phyloP scores from a whole-genome alignment of 2,888 invertebrate genomes.

The Epinotia ramella region DNA sequence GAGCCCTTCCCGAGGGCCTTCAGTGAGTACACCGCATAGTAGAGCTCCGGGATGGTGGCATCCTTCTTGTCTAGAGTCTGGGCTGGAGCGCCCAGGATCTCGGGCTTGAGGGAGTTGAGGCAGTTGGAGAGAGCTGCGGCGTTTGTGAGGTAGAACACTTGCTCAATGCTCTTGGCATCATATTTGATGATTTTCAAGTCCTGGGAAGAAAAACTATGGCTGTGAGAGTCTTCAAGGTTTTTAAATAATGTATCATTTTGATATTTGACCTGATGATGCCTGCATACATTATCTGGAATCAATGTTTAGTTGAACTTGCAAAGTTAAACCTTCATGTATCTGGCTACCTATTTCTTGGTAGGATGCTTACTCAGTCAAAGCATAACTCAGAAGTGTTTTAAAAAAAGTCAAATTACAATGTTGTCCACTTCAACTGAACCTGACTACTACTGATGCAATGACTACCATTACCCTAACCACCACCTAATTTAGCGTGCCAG shows the following conservation, averaged over 20 bases:
- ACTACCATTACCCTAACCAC: too few species aligned
- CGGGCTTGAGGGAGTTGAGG: slow-evolving; percentile 78
- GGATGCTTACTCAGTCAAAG: too few species aligned
- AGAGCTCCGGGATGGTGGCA: slow-evolving; percentile 88
- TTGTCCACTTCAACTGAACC: too few species aligned
- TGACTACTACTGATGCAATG: too few species aligned
- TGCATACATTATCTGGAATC: background rate
- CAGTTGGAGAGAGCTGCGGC: slow-evolving; percentile 86
- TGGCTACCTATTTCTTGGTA: too few species aligned
- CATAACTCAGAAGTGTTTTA: too few species aligned
- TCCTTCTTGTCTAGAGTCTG: slow-evolving; percentile 88
- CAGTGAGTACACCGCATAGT: slow-evolving; percentile 89
- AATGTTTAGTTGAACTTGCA: too few species aligned
- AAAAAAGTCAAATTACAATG: too few species aligned
- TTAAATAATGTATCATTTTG: background rate
- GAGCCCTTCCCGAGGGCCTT: slow-evolving; percentile 88
- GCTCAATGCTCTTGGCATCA: slow-evolving; percentile 78
- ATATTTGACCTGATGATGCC: too few species aligned
- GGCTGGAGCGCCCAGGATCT: slow-evolving; percentile 79
- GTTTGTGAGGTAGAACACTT: slow-evolving; percentile 88
- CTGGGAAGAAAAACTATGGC: slow-evolving; percentile 54
- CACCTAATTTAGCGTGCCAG: too few species aligned
- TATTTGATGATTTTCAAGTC: slow-evolving; percentile 68
- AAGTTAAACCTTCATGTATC: too few species aligned
- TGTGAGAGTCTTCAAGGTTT: background rate